A percentile compares a stretch with the other conserved stretches of the same genome.
Conservation (phyloP, 2,797 vertebrate species). For the Hylomyscus alleni region DNA sequence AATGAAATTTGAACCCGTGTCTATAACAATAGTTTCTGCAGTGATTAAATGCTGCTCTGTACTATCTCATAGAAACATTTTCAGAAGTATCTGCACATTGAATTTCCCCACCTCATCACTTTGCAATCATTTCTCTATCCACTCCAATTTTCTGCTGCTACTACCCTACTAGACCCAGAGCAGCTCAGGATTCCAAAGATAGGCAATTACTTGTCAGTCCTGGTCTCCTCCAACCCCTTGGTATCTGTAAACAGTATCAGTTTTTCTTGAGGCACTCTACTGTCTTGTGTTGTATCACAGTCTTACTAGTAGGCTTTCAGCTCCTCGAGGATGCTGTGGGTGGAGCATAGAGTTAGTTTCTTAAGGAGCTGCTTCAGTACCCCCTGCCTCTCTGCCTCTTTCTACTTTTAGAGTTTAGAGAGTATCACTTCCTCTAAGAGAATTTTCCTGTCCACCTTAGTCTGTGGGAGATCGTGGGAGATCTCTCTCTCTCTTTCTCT, state of each 20-base stretch:
- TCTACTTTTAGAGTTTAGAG: background rate
- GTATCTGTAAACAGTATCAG: background rate
- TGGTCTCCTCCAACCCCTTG: background rate
- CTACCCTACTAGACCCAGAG: background rate
- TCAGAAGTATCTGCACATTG: background rate
- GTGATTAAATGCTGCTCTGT: background rate
- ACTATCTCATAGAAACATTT: background rate
- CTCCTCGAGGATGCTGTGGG: background rate
- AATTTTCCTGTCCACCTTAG: background rate
- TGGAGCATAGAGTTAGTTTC: rapidly evolving
- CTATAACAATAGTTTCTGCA: background rate
- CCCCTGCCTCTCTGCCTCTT: background rate
- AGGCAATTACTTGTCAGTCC: background rate
- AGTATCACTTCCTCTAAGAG: background rate
- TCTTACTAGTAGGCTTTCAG: background rate
- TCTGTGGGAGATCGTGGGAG: background rate
- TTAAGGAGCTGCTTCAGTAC: no score
- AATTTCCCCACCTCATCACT: background rate
- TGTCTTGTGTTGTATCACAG: background rate
- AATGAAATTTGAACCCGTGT: background rate
- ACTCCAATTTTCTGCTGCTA: background rate
- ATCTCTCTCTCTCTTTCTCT: no score
- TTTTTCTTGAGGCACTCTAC: background rate
- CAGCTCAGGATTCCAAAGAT: background rate
- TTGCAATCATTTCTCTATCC: background rate